Evolutionary conservation across 1,140 invertebrate species (phyloP).

Genomic region (Brachionus sp.): DNA sequence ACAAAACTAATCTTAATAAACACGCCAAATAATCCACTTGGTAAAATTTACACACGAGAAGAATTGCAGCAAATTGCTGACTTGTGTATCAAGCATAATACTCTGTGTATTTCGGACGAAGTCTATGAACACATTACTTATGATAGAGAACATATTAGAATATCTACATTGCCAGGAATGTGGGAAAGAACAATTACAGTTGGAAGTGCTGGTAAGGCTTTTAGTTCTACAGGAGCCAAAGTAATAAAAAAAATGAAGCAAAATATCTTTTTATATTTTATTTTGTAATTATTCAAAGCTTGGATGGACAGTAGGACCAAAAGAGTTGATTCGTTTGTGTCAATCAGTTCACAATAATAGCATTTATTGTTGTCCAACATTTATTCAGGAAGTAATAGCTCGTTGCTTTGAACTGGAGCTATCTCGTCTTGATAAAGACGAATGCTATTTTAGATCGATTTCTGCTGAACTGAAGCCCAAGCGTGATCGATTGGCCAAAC

Average conservation of each 20-base stretch:
- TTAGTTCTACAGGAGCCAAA: conserved; percentile 92
- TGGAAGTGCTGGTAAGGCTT: conserved; percentile 94
- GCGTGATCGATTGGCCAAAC: conserved; percentile 74
- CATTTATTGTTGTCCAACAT: conserved; percentile 83
- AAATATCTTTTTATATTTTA: background rate
- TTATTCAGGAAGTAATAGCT: conserved; percentile 82
- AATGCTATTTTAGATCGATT: conserved; percentile 81
- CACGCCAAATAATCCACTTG: conserved; percentile 90
- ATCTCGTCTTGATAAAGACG: conserved; percentile 64
- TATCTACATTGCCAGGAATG: conserved; percentile 91
- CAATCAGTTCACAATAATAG: conserved; percentile 88
- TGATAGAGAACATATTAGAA: conserved; percentile 78
- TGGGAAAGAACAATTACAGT: conserved; percentile 95
- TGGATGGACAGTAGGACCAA: conserved; percentile 81
- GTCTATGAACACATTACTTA: conserved; percentile 98
- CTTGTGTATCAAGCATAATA: conserved; percentile 86
- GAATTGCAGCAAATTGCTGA: conserved; percentile 72
- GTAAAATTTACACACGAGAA: conserved; percentile 69
- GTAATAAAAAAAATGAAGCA: conserved; percentile 57
- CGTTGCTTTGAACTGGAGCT: conserved; percentile 82
- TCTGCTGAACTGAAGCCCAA: conserved; percentile 74
- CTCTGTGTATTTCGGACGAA: conserved; percentile 87
- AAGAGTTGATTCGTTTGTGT: conserved; percentile 67
- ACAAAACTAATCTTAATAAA: conserved; percentile 95
- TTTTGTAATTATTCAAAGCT: conserved; percentile 61